Evolutionary conservation across 2,113 vertebrate species (phyloP).

Genomic region (Pogonocichla stellata): DNA sequence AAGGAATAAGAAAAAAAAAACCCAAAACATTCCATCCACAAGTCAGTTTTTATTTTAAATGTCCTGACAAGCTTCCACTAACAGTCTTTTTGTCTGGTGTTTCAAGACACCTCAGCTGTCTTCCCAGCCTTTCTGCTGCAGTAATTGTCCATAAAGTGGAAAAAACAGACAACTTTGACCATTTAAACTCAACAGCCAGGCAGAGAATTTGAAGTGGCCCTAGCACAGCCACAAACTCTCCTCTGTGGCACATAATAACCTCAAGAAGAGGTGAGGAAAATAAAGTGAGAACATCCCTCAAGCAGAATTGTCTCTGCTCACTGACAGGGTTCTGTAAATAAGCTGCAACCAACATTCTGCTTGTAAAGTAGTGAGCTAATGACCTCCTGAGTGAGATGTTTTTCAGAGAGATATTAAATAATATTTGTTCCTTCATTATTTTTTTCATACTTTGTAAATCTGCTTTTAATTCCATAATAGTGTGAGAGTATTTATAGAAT

Average conservation of each 20-base stretch:
- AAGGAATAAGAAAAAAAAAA: neutral
- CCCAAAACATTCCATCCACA: neutral
- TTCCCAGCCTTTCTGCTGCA: neutral
- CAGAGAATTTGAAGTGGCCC: neutral
- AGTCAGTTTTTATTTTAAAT: neutral
- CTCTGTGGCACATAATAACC: neutral
- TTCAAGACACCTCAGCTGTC: neutral
- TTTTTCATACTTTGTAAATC: neutral
- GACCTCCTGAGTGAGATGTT: neutral
- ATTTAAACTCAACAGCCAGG: neutral
- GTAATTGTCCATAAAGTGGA: neutral
- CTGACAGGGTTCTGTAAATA: neutral
- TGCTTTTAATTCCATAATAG: neutral
- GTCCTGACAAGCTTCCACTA: neutral
- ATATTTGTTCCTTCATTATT: neutral
- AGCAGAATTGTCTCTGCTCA: neutral
- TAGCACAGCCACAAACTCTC: neutral
- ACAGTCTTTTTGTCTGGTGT: neutral
- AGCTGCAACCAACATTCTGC: neutral
- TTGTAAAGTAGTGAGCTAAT: neutral
- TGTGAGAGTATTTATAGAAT: neutral
- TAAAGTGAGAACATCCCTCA: rapidly evolving
- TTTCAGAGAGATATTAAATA: neutral
- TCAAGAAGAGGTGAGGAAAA: neutral
- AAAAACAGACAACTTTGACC: neutral